phyloP scores from a whole-genome alignment of 1,140 invertebrate genomes.

The Hylyphantes graminicola region DNA sequence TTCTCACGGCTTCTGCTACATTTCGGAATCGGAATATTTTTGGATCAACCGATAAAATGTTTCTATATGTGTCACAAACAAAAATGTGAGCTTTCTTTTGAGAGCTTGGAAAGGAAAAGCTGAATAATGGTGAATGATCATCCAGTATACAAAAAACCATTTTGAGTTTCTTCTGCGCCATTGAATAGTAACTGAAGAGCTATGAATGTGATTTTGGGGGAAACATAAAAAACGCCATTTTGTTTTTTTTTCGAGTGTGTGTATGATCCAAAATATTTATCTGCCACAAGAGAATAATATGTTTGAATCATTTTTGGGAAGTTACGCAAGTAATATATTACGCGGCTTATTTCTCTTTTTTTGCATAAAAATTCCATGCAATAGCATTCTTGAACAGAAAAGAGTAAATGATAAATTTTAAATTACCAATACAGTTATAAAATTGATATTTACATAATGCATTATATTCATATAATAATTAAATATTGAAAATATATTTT shows the following conservation, averaged over 20 bases:
- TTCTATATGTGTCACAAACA: background rate
- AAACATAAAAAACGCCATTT: constrained; percentile 22
- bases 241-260: constrained; percentile 12
- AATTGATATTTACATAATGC: too few species aligned
- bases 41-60: background rate
- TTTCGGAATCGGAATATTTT: background rate
- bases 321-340: constrained; percentile 24
- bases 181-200: constrained; percentile 3
- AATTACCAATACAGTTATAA: too few species aligned
- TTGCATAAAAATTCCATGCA: too few species aligned
- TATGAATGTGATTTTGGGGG: constrained; percentile 27
- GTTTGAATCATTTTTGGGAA: constrained; percentile 13
- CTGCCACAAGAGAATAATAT: constrained; percentile 30
- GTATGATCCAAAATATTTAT: constrained; percentile 48
- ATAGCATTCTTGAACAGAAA: too few species aligned
- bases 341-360: constrained; percentile 15
- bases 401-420: too few species aligned
- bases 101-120: constrained; percentile 10
- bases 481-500: too few species aligned
- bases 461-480: too few species aligned
- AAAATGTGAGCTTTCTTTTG: constrained; percentile 5
- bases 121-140: constrained; percentile 32
- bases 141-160: constrained; percentile 20
- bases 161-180: background rate
- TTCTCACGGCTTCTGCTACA: too few species aligned